Base-by-base conservation (phyloP, 2,113 vertebrate genomes). In the Sinocyclocheilus maitianheensis region DNA sequence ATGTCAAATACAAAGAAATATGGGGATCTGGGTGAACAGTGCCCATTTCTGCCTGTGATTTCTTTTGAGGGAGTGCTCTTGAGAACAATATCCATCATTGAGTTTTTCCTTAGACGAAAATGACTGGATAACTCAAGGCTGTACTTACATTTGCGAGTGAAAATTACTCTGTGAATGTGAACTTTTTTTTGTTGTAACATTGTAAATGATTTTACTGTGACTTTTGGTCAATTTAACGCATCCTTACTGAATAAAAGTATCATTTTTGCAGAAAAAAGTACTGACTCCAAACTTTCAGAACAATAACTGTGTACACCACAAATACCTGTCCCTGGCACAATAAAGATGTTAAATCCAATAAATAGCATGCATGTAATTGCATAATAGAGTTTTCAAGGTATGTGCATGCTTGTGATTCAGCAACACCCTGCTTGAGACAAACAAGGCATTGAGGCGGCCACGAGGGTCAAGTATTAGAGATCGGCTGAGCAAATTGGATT, bases 1-100 rank as follows among this genome's bases (percentile, higher is more conserved):
- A 92, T 94, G 91, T 91, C 91, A 91, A 91, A 91, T 92, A 90
- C 91, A 89, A 89, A 90, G 91, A 83, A 24, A 75, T 81, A 37
- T 81, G 87, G 85, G 34, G 77, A 79, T 55, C 77, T 80, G 48
- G 77, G 30, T 58, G 11, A 71, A 46, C 53, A 24, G 14, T 80
- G 65, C 12, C 76, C 55, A 22, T 40, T 40, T 79, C 18, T 40
- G 65, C 20, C n/a, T 26, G 30, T 60, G 34, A 72, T 83, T 83
- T 72, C 10, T 55, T 65, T 60, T 58, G 30, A 60, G 77, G 26
- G 11, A 79, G 26, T 6, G 13, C 14, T n/a, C 77, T 40, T 26
- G 1, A 37, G 55, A 80, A 62, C 60, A 60, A 24, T 24, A 24
- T 40, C 77, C 55, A 16, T 80, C 77, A 80, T 5, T 43, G 4